A percentile compares a stretch with the other conserved stretches of the same genome.
Evolutionary conservation across 2,888 invertebrate species (phyloP).

Genomic region (Eurytoma adleriae): DNA sequence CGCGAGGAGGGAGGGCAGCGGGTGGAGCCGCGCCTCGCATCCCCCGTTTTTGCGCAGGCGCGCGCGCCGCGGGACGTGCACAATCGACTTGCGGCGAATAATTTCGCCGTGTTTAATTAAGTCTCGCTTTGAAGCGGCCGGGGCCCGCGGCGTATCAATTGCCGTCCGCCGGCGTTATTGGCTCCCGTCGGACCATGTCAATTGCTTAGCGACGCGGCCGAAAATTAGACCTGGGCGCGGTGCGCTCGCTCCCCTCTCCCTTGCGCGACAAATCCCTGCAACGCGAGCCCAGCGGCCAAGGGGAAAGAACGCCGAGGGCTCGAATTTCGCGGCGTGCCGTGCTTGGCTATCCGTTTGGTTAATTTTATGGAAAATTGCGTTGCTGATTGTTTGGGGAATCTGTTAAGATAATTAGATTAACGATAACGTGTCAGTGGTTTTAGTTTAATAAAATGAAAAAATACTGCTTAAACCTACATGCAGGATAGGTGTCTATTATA

Average conservation of each 20-base stretch:
- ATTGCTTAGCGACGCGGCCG: conserved; percentile 19
- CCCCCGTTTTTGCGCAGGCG: conserved; percentile 29
- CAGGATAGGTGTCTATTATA: too few relatives aligned
- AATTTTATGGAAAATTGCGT: too few relatives aligned
- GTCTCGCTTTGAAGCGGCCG: conserved; percentile 64
- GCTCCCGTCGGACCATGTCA: conserved; percentile 33
- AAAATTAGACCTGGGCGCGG: conserved; percentile 33
- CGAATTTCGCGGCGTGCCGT: too few relatives aligned
- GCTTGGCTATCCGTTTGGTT: too few relatives aligned
- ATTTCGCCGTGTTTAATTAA: conserved; percentile 72
- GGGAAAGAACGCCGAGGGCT: neutral
- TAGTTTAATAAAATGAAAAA: too few relatives aligned
- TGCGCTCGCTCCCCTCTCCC: neutral
- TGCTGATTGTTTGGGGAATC: too few relatives aligned
- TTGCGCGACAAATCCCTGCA: neutral
- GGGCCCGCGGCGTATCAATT: conserved; percentile 32
- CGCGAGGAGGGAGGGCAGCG: conserved; percentile 67
- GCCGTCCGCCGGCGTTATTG: conserved; percentile 19
- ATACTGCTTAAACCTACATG: too few relatives aligned
- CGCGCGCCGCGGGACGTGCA: conserved; percentile 9
- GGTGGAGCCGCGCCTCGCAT: conserved; percentile 59
- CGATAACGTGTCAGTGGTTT: too few relatives aligned
- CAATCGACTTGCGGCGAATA: conserved; percentile 57
- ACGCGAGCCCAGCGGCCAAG: neutral
- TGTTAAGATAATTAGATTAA: too few relatives aligned